These are phyloP conservation scores for Volucella zonaria DNA, from an alignment of 2,888 invertebrate species.

Conservation along the genomic window DNA sequence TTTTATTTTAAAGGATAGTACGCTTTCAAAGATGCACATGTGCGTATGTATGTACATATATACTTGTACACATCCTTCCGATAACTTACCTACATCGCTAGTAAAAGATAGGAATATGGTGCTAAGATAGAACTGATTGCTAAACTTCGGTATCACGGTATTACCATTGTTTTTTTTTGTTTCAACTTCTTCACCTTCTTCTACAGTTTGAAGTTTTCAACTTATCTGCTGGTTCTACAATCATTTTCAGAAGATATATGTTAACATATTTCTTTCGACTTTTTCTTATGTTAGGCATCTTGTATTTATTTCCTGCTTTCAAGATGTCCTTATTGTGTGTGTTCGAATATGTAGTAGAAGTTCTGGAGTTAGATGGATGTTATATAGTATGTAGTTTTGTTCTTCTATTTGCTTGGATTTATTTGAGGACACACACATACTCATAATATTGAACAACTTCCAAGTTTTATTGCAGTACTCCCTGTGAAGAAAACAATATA, in stretches of 20 bases:
- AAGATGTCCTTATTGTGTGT: not conserved
- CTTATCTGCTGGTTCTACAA: constrained; percentile 45
- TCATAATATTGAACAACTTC: constrained; percentile 48
- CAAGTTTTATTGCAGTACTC: constrained; percentile 34
- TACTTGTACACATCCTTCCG: too few relatives aligned
- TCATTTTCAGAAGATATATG: constrained; percentile 47
- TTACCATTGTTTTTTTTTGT: constrained; percentile 8
- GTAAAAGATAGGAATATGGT: too few relatives aligned
- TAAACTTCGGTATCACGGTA: too few relatives aligned
- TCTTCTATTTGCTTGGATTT: constrained; percentile 39
- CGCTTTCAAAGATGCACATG: too few relatives aligned
- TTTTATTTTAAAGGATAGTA: too few relatives aligned
- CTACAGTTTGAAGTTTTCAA: constrained; percentile 36
- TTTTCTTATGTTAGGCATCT: constrained; percentile 41
- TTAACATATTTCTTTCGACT: constrained; percentile 53
- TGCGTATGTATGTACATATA: too few relatives aligned
- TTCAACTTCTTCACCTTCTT: constrained; percentile 34
- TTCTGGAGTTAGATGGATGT: constrained; percentile 33
- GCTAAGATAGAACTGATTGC: too few relatives aligned
- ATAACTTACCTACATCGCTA: too few relatives aligned
- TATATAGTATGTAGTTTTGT: constrained; percentile 1
- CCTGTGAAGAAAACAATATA: constrained; percentile 25
- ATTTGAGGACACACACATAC: constrained; percentile 7
- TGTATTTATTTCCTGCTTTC: not conserved
- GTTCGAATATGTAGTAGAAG: not conserved